Conservation (phyloP, 1,140 invertebrate genomes). For the Nylanderia fulva region DNA sequence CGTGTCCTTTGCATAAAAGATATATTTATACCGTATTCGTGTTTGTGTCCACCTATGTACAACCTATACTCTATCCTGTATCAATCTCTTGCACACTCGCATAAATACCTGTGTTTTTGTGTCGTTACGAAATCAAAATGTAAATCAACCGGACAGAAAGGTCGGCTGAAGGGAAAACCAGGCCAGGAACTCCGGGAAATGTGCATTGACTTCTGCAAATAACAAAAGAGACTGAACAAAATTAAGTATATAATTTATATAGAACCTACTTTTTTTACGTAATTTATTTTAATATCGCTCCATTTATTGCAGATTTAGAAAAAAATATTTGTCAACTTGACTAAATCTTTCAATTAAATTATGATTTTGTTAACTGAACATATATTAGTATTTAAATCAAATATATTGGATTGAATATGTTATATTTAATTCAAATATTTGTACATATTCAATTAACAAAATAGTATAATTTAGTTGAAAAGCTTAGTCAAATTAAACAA, state of each 20-base stretch:
- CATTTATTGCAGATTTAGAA: no score
- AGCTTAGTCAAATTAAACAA: no score
- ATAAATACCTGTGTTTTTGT: conserved; percentile 21
- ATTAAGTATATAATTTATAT: no score
- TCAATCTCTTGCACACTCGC: conserved; percentile 46
- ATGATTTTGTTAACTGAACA: no score
- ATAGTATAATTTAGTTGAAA: no score
- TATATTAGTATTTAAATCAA: no score
- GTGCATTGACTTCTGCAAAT: conserved; percentile 18
- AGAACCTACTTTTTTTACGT: no score
- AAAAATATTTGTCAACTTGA: no score
- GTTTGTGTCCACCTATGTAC: conserved; percentile 16
- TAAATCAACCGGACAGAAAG: conserved; percentile 35
- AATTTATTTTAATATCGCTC: neutral
- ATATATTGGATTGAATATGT: no score
- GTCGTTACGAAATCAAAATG: conserved; percentile 58
- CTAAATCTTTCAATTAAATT: no score
- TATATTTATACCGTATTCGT: conserved; percentile 18
- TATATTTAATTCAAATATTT: no score
- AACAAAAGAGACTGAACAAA: neutral
- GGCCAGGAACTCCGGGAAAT: conserved; percentile 32
- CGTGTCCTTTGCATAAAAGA: conserved; percentile 34
- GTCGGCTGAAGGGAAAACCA: conserved; percentile 24
- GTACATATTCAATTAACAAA: no score
- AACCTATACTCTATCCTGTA: neutral